These are phyloP conservation scores for Phrynocephalus guinanensis DNA, from an alignment of 2,797 vertebrate species.

Conservation along the genomic window DNA sequence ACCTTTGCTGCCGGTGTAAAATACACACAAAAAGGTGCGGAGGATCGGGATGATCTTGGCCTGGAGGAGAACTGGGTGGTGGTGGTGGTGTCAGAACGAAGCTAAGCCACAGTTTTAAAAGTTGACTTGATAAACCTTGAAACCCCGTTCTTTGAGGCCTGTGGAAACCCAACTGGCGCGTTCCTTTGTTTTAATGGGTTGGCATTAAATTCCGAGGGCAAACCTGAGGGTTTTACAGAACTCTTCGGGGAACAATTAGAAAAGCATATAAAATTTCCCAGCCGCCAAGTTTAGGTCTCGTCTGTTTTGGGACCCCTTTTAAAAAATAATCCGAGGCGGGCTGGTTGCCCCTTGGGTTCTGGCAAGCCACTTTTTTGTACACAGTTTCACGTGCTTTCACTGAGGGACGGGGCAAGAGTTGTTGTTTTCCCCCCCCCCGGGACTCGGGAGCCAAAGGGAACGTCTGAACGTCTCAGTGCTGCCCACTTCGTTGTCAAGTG, in stretches of 20 bases:
- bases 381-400: no score
- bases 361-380: no score
- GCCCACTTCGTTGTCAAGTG: not conserved
- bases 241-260: not conserved
- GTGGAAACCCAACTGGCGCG: no score
- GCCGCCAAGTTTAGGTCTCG: not conserved
- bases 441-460: not conserved
- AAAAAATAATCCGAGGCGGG: not conserved
- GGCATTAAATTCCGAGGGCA: not conserved
- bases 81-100: no score
- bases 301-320: not conserved
- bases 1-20: no score
- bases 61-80: no score
- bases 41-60: no score
- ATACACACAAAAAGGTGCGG: no score
- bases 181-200: no score
- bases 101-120: no score
- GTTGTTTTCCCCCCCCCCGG: no score
- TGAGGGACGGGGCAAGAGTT: not conserved
- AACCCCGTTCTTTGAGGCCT: not conserved
- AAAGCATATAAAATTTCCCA: not conserved
- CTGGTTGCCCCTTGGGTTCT: not conserved
- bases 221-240: not conserved
- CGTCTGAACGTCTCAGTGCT: no score
- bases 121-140: not conserved